phyloP scores from a whole-genome alignment of 2,113 vertebrate species.

The Oryctolagus cuniculus region DNA sequence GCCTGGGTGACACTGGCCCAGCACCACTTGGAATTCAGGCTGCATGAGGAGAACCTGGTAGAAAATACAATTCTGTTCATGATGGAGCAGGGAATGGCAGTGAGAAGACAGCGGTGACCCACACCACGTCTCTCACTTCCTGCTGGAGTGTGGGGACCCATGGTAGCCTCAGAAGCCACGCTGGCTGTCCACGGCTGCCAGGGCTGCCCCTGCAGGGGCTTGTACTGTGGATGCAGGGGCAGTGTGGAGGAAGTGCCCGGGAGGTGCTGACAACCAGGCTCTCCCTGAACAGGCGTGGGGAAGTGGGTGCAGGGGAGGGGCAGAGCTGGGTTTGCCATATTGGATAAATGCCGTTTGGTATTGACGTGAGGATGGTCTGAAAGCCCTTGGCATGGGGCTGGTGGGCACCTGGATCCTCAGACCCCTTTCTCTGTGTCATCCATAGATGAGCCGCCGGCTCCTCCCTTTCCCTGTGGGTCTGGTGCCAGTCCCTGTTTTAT shows the following conservation, averaged over 20 bases:
- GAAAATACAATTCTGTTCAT: neutral
- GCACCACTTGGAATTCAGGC: no score
- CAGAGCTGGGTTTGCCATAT: neutral
- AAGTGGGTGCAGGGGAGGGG: no score
- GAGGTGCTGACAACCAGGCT: no score
- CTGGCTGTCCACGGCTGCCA: neutral
- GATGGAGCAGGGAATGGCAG: fast-evolving
- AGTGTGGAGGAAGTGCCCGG: no score
- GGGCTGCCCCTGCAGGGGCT: no score
- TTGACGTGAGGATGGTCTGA: no score
- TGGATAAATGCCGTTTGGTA: neutral
- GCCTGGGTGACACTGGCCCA: no score
- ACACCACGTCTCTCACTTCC: neutral
- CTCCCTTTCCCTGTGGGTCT: neutral
- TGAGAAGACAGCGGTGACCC: no score
- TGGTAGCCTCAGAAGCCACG: fast-evolving
- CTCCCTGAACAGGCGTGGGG: no score
- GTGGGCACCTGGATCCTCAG: neutral
- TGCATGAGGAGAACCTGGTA: neutral
- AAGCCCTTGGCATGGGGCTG: neutral
- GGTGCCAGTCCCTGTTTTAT: neutral
- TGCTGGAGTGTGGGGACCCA: fast-evolving
- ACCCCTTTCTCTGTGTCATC: neutral
- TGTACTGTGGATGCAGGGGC: no score
- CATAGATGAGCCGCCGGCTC: neutral